Conservation (phyloP, 2,113 vertebrate species). For the Boulengeromyrus knoepffleri region DNA sequence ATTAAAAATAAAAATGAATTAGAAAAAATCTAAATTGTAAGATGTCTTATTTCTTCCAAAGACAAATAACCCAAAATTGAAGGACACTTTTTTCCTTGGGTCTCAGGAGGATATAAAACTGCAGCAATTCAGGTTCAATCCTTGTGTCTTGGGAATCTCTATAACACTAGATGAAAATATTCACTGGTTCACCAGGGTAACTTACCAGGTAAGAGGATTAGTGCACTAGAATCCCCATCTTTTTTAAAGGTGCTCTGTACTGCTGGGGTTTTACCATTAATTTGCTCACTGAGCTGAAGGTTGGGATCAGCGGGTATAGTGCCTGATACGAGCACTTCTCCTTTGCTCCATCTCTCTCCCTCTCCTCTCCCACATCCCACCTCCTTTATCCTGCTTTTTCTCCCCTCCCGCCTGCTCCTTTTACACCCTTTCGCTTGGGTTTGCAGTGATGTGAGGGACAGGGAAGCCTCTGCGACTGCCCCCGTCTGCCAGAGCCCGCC, state of each 20-base stretch:
- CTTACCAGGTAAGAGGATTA: neutral
- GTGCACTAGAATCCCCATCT: neutral
- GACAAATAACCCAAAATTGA: too few relatives aligned
- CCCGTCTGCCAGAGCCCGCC: conserved; percentile 6
- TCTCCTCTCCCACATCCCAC: neutral
- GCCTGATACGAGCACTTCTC: neutral
- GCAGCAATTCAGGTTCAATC: neutral
- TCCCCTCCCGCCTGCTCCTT: neutral
- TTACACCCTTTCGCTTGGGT: neutral
- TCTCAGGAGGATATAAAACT: neutral
- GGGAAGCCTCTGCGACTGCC: neutral
- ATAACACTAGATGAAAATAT: neutral
- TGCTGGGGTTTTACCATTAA: neutral
- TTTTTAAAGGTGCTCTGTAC: neutral
- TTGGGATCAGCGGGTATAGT: neutral
- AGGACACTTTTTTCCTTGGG: too few relatives aligned
- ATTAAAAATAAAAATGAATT: too few relatives aligned
- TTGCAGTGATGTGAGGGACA: neutral
- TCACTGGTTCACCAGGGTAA: neutral
- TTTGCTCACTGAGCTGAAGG: neutral
- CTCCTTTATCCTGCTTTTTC: neutral
- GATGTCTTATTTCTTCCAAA: too few relatives aligned
- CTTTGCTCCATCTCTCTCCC: neutral
- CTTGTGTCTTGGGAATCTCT: neutral
- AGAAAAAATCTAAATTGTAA: too few relatives aligned